phyloP scores from a whole-genome alignment of 2,113 vertebrate species.

The Neoarius graeffei region DNA sequence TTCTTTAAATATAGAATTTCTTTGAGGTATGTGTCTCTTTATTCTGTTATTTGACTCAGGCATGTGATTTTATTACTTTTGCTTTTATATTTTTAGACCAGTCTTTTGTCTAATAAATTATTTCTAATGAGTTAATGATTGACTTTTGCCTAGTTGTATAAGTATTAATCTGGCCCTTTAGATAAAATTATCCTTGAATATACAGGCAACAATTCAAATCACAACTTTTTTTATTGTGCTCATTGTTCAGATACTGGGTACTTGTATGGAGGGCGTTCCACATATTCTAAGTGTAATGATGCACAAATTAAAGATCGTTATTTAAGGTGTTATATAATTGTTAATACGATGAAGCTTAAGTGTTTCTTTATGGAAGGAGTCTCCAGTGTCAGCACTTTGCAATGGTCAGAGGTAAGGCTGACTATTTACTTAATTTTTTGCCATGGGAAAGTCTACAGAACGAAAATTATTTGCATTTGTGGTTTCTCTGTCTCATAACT shows the following conservation, averaged over 20 bases:
- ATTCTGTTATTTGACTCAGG: neutral
- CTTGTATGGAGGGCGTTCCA: neutral
- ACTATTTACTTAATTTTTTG: neutral
- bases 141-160: neutral
- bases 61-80: constrained; percentile 3
- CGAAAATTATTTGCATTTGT: neutral
- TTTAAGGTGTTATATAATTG: neutral
- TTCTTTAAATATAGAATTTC: neutral
- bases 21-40: constrained; percentile 14
- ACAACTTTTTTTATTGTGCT: neutral
- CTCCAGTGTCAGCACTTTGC: neutral
- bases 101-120: constrained; percentile 43
- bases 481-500: neutral
- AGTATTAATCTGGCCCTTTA: neutral
- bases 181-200: neutral
- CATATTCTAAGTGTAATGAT: neutral
- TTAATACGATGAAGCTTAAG: neutral
- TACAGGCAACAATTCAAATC: neutral
- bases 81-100: neutral
- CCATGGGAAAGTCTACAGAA: neutral
- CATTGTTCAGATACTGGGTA: neutral
- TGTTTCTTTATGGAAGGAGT: neutral
- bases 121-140: neutral
- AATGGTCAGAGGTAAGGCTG: neutral
- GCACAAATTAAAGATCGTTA: neutral